phyloP scores from a whole-genome alignment of 2,888 invertebrate species.

The Heliconius erato region DNA sequence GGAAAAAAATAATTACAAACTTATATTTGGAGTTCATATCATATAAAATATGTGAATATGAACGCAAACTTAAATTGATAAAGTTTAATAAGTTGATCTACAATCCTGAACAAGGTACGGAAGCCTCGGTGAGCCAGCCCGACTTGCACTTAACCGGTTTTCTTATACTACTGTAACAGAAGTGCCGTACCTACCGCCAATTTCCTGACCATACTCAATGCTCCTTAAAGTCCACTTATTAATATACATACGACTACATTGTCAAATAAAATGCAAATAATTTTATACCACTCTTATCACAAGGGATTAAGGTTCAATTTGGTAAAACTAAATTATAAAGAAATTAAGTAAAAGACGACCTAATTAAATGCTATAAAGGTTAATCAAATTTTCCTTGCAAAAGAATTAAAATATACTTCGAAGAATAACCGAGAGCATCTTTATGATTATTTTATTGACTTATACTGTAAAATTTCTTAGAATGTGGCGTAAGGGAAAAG shows the following conservation, averaged over 20 bases:
- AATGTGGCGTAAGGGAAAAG: not conserved
- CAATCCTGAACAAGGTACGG: too few relatives aligned
- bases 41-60: too few relatives aligned
- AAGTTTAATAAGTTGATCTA: too few relatives aligned
- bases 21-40: too few relatives aligned
- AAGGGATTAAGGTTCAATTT: not conserved
- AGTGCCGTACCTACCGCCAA: not conserved
- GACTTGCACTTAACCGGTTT: too few relatives aligned
- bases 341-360: conserved; percentile 45
- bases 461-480: conserved; percentile 1
- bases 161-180: not conserved
- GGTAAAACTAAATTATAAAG: not conserved
- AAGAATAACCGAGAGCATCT: conserved; percentile 44
- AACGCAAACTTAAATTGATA: too few relatives aligned
- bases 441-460: conserved; percentile 40
- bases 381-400: conserved; percentile 53
- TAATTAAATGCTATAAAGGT: conserved; percentile 67
- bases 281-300: not conserved
- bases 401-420: conserved; percentile 50
- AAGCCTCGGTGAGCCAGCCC: too few relatives aligned
- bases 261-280: conserved; percentile 13
- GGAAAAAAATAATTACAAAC: too few relatives aligned
- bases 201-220: conserved; percentile 37
- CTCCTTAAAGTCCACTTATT: conserved; percentile 27
- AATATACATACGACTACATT: conserved; percentile 20